Percentiles rank a stretch among this genome's conserved stretches.
These are phyloP conservation scores for Tenthredo mesomela DNA, from an alignment of 2,888 invertebrate species.

Conservation along the genomic window DNA sequence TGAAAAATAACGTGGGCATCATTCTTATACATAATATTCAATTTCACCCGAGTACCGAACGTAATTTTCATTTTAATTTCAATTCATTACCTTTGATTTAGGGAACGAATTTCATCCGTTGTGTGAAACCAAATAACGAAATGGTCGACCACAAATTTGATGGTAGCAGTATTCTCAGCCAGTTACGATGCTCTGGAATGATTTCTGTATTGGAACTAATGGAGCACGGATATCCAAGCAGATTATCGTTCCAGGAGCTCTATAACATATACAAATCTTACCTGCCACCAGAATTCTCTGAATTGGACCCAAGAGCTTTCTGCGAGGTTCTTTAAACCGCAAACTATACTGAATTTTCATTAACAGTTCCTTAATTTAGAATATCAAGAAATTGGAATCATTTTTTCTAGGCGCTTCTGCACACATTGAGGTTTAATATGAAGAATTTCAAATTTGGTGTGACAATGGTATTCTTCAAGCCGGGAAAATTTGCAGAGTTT, in stretches of 20 bases:
- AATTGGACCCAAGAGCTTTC: constrained; percentile 92
- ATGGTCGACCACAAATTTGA: constrained; percentile 95
- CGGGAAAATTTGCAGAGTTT: constrained; percentile 99
- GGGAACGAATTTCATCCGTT: constrained; percentile 98
- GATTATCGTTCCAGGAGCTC: constrained; percentile 94
- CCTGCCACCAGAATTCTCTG: constrained; percentile 91
- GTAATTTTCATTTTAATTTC: background rate
- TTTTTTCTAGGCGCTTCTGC: constrained; percentile 89
- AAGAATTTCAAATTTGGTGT: constrained; percentile 98
- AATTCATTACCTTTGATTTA: constrained; percentile 73
- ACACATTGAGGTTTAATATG: constrained; percentile 94
- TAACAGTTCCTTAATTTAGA: constrained; percentile 16
- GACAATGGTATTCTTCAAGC: constrained; percentile 98
- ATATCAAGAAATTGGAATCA: background rate
- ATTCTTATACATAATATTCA: background rate
- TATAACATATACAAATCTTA: constrained; percentile 93
- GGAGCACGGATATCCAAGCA: constrained; percentile 98
- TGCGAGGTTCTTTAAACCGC: constrained; percentile 86
- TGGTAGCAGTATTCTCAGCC: constrained; percentile 93
- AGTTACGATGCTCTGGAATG: constrained; percentile 98
- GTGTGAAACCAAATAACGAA: constrained; percentile 98
- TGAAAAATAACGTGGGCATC: constrained; percentile 89
- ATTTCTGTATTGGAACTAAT: constrained; percentile 96
- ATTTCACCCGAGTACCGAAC: background rate
- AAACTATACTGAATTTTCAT: background rate